A percentile compares a stretch with the other conserved stretches of the same genome.
Conservation (phyloP, 2,797 vertebrate genomes). For the Tiaroga cobitis region DNA sequence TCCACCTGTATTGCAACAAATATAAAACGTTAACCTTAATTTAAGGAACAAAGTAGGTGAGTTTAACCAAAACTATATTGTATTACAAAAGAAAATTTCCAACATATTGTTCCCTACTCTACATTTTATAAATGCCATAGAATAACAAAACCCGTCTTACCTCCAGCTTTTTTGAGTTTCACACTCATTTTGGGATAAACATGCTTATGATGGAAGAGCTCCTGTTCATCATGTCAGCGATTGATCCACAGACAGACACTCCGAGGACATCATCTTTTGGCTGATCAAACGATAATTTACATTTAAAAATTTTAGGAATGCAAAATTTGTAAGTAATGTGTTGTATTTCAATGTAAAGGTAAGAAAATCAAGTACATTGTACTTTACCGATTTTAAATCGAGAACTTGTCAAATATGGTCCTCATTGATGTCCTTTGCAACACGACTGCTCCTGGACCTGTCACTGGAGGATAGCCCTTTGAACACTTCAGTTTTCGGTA, state of each 20-base stretch:
- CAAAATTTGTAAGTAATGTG: not conserved
- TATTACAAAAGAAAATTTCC: not conserved
- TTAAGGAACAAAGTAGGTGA: no score
- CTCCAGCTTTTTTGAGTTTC: constrained; percentile 36
- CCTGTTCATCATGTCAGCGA: not conserved
- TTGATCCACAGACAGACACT: not conserved
- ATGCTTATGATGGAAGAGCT: constrained; percentile 27
- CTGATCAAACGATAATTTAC: not conserved
- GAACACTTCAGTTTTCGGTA: not conserved
- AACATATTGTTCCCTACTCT: not conserved
- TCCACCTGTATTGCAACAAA: constrained; percentile 20
- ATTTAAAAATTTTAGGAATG: not conserved
- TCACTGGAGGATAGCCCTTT: not conserved
- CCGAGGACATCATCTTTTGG: not conserved
- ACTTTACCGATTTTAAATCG: not conserved
- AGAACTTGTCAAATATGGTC: not conserved
- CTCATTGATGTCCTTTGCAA: not conserved
- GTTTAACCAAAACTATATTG: no score
- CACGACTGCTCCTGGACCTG: not conserved
- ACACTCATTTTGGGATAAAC: constrained; percentile 35
- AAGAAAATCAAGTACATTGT: not conserved
- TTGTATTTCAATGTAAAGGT: not conserved
- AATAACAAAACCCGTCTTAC: constrained; percentile 6
- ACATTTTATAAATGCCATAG: not conserved
- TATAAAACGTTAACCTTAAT: no score